These are phyloP conservation scores for Salarias fasciatus DNA, from an alignment of 2,797 vertebrate genomes.

Conservation along the genomic window DNA sequence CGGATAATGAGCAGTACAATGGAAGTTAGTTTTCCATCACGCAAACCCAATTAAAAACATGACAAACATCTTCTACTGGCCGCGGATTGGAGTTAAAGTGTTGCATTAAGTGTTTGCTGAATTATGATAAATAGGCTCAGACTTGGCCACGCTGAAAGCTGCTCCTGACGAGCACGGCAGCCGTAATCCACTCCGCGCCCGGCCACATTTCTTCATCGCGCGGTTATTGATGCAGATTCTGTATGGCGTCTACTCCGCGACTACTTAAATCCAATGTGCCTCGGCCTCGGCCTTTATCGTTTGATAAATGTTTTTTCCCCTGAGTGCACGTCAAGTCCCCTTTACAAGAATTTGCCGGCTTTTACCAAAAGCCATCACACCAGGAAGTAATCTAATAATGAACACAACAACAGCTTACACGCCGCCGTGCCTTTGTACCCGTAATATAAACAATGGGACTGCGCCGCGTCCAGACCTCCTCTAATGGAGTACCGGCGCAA, in stretches of 20 bases:
- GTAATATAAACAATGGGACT: slow-evolving; percentile 75
- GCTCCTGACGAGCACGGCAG: no score
- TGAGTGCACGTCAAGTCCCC: slow-evolving; percentile 67
- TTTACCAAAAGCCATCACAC: slow-evolving; percentile 76
- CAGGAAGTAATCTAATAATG: slow-evolving; percentile 83
- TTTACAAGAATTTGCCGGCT: slow-evolving; percentile 75
- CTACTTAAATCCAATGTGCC: slow-evolving; percentile 63
- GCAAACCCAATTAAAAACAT: slow-evolving; percentile 44
- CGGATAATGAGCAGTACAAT: no score
- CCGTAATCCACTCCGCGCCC: slow-evolving; percentile 51
- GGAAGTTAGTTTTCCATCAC: neutral
- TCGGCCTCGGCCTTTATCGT: slow-evolving; percentile 69
- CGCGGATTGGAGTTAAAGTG: slow-evolving; percentile 62
- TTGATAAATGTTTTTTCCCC: slow-evolving; percentile 76
- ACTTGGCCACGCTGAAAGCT: slow-evolving; percentile 64
- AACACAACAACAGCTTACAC: slow-evolving; percentile 79
- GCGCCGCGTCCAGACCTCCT: slow-evolving; percentile 62
- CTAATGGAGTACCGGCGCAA: slow-evolving; percentile 81
- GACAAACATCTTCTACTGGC: slow-evolving; percentile 55
- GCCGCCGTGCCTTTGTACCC: slow-evolving; percentile 63
- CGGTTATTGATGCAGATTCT: slow-evolving; percentile 74
- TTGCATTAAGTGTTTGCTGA: slow-evolving; percentile 59
- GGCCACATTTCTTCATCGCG: slow-evolving; percentile 58
- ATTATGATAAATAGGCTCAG: slow-evolving; percentile 74
- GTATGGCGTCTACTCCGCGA: slow-evolving; percentile 69